Conservation (phyloP, 2,113 vertebrate species). For the Marmota monax region DNA sequence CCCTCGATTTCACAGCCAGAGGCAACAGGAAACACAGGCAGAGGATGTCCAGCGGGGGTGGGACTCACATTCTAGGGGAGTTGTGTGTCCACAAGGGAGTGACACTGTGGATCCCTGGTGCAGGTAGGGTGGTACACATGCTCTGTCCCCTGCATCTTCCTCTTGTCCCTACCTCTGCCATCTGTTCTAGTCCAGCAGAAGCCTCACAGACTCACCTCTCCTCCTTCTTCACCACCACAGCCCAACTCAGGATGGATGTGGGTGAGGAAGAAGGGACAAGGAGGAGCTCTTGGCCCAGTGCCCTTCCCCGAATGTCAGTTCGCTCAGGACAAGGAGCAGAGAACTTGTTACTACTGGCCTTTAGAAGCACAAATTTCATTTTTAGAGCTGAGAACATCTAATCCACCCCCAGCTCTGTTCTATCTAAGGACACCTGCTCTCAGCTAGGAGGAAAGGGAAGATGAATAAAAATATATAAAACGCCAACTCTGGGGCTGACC, state of each 20-base stretch:
- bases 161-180: no score
- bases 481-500: neutral
- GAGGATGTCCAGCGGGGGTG: neutral
- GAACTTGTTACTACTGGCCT: neutral
- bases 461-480: neutral
- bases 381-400: conserved; percentile 31
- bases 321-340: neutral
- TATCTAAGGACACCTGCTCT: neutral
- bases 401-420: neutral
- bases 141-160: no score
- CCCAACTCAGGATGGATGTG: neutral
- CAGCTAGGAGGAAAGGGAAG: neutral
- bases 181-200: neutral
- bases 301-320: neutral
- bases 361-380: neutral
- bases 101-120: neutral
- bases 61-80: neutral
- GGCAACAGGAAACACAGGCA: neutral
- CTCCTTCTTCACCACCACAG: neutral
- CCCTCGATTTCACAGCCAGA: neutral
- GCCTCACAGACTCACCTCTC: neutral
- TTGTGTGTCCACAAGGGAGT: neutral
- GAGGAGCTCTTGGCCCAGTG: neutral
- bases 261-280: neutral
- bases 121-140: neutral